Evolutionary conservation across 1,140 invertebrate genomes (phyloP).

Genomic region (Catajapyx aquilonaris): DNA sequence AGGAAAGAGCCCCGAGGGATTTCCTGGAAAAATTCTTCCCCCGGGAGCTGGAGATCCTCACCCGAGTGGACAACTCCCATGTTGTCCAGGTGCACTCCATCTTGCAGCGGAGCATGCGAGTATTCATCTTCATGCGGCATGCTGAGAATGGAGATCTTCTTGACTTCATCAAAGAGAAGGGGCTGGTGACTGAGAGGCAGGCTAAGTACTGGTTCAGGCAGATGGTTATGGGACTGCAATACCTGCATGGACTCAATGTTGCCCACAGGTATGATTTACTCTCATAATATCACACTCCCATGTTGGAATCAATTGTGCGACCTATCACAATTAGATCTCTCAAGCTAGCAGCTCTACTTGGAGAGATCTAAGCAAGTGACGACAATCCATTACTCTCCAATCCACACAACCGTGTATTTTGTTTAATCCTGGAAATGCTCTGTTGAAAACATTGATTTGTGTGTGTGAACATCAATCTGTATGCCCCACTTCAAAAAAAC

Average conservation of each 20-base stretch:
- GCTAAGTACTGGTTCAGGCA: conserved; percentile 17
- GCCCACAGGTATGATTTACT: too few relatives aligned
- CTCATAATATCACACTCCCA: too few relatives aligned
- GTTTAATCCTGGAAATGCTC: too few relatives aligned
- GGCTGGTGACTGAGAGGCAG: conserved; percentile 10
- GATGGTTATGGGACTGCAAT: conserved; percentile 14
- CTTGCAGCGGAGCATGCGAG: conserved; percentile 11
- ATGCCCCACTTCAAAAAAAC: too few relatives aligned
- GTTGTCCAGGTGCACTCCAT: conserved; percentile 44
- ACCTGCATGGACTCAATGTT: conserved; percentile 19
- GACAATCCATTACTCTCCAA: too few relatives aligned
- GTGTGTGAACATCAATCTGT: too few relatives aligned
- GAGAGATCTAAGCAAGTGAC: too few relatives aligned
- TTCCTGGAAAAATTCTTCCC: conserved; percentile 81
- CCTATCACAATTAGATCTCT: too few relatives aligned
- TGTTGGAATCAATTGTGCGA: too few relatives aligned
- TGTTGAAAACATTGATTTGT: too few relatives aligned
- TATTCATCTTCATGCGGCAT: conserved; percentile 16
- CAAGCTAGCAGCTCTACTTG: too few relatives aligned
- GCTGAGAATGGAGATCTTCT: conserved; percentile 16
- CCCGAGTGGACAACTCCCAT: conserved; percentile 68
- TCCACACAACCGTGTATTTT: too few relatives aligned
- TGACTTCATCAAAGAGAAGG: conserved; percentile 12
- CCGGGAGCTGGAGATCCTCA: conserved; percentile 70
- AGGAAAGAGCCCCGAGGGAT: conserved; percentile 57